Conservation (phyloP, 2,888 invertebrate species). For the Argyresthia goedartella region DNA sequence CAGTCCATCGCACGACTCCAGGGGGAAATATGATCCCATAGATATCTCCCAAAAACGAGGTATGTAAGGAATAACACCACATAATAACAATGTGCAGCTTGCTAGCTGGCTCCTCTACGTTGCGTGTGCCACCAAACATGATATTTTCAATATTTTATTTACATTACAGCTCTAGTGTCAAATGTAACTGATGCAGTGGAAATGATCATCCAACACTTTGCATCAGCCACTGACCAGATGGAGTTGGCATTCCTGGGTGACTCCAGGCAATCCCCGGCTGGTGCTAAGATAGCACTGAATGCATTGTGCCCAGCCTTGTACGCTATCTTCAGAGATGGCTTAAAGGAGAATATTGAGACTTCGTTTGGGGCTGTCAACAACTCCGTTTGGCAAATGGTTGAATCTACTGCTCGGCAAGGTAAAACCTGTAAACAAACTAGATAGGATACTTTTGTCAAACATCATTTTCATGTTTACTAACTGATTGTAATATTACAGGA, state of each 20-base stretch:
- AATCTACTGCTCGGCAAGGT: conserved; percentile 89
- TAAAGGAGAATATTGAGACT: conserved; percentile 84
- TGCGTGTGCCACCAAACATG: too few species aligned
- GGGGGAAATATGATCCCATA: conserved; percentile 57
- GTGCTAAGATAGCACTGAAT: conserved; percentile 80
- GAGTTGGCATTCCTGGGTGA: conserved; percentile 73
- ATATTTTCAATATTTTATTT: background rate
- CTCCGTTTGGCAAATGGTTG: conserved; percentile 91
- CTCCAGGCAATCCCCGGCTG: conserved; percentile 72
- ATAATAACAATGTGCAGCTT: background rate
- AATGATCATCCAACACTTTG: conserved; percentile 79
- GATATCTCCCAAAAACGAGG: conserved; percentile 74
- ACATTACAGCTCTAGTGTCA: conserved; percentile 74
- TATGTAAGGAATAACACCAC: conserved; percentile 25
- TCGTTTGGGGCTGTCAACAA: conserved; percentile 89
- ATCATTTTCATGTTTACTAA: background rate
- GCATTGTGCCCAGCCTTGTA: conserved; percentile 87
- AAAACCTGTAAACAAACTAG: conserved; percentile 8
- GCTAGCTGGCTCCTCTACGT: background rate
- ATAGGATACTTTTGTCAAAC: too few species aligned
- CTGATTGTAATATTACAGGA: conserved; percentile 42
- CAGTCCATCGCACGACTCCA: conserved; percentile 58
- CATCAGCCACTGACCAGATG: conserved; percentile 73
- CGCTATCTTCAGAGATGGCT: conserved; percentile 86
- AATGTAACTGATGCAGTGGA: conserved; percentile 83